Percentiles rank a stretch among this genome's conserved stretches.
These are phyloP conservation scores for Rhagonycha lutea DNA, from an alignment of 2,888 invertebrate genomes.

Conservation along the genomic window DNA sequence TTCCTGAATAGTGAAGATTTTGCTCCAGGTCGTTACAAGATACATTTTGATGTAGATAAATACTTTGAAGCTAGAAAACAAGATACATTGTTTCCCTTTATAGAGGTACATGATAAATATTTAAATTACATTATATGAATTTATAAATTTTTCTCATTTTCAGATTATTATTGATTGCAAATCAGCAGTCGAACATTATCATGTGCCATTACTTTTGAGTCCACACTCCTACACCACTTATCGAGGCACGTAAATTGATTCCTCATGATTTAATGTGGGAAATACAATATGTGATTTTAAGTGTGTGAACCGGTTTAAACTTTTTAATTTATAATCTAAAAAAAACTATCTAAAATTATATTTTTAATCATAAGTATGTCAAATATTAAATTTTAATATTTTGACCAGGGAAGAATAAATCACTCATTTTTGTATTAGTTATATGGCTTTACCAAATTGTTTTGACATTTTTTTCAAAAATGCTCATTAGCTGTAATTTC, in stretches of 20 bases:
- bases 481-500: neutral
- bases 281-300: neutral
- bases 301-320: neutral
- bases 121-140: neutral
- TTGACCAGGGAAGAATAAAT: neutral
- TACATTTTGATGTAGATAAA: constrained; percentile 73
- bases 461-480: no score
- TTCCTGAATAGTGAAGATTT: constrained; percentile 65
- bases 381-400: neutral
- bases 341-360: neutral
- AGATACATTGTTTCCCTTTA: constrained; percentile 74
- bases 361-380: neutral
- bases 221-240: constrained; percentile 81
- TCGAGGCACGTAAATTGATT: constrained; percentile 62
- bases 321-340: neutral
- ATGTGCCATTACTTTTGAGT: constrained; percentile 75
- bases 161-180: constrained; percentile 74
- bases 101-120: constrained; percentile 62
- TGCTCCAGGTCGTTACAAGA: constrained; percentile 71
- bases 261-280: neutral
- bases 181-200: constrained; percentile 67
- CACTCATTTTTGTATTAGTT: no score
- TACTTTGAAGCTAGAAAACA: constrained; percentile 67
- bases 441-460: no score
- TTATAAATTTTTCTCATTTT: constrained; percentile 41